A percentile compares a stretch with the other conserved stretches of the same genome.
These are phyloP conservation scores for Saturnia pavonia DNA, from an alignment of 2,888 invertebrate species.

Conservation along the genomic window DNA sequence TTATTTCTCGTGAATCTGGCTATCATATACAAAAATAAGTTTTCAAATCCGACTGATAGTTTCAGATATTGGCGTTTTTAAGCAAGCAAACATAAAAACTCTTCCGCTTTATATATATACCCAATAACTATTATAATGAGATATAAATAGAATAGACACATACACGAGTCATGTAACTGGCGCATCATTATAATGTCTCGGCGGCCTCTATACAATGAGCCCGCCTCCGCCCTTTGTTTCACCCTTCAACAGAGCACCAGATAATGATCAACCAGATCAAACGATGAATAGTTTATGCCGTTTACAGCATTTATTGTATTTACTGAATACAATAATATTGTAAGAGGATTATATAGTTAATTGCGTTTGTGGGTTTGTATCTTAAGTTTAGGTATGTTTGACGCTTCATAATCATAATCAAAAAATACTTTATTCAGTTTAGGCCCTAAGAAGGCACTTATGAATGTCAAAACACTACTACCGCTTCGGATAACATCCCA, in stretches of 20 bases:
- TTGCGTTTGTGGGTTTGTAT: background rate
- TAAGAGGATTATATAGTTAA: slow-evolving; percentile 5
- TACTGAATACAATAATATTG: background rate
- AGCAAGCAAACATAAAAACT: no score
- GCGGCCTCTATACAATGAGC: slow-evolving; percentile 30
- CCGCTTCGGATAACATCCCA: no score
- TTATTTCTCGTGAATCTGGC: no score
- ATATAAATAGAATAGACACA: slow-evolving; percentile 6
- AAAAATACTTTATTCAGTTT: no score
- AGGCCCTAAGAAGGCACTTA: no score
- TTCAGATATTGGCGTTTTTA: no score
- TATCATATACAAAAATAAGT: no score
- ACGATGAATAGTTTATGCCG: slow-evolving; percentile 23
- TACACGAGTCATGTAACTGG: background rate
- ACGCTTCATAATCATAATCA: no score
- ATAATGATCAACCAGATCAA: slow-evolving; percentile 35
- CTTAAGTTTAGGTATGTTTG: background rate
- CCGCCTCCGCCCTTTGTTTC: slow-evolving; percentile 33
- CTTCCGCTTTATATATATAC: no score
- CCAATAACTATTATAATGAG: background rate
- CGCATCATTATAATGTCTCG: slow-evolving; percentile 38
- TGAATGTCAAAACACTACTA: no score
- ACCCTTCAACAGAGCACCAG: slow-evolving; percentile 29
- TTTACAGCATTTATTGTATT: slow-evolving; percentile 12
- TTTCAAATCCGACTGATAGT: no score